Evolutionary conservation across 1,140 invertebrate species (phyloP), one percentile per base, ranked within the genome.

Genomic region (Drosophila parabipectinata): DNA sequence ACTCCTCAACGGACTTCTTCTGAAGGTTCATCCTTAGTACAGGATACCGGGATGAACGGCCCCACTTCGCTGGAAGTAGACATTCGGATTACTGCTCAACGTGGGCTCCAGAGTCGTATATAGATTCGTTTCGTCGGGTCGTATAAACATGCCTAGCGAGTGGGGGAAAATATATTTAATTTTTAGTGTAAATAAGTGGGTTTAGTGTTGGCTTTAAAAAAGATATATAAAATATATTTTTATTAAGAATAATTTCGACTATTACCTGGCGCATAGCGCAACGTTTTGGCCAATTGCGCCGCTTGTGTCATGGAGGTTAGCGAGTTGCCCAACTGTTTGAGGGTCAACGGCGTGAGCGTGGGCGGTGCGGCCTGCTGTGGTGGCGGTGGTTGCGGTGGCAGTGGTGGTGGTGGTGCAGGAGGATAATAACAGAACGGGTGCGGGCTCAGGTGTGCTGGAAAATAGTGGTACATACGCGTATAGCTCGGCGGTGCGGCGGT

Each of bases 21-120:
- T 10, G 32, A 32, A 10, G 15, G 12, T 32, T 37, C 21, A 28
- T 64, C 18, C 26, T 67, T 93, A 97, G 91, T 97, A 97, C 94
- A 96, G 96, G 95, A 97, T 96, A 92, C 96, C 96, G 69, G 95
- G 95, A 93, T 96, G 95, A 78, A 96, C 93, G 47, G 94, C 94
- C 76, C 93, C 94, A 77, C 96, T 95, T 76, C 96, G 94, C 92
- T 97, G 96, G 92, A 96, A 97, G 92, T 95, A 97, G 24, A 97
- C 96, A 92, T 97, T 97, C 56, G 96, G 96, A 93, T 97, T 97
- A 89, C 95, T 95, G 91, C 96, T 96, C 85, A 96, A 93, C 54
- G 96, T 97, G 57, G 95, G 96, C 92, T 97, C 96, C 74, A 96
- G 92, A 54, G 95, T 96, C 74, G 96, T 96, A 92, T 96, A 96